phyloP scores from a whole-genome alignment of 2,113 vertebrate genomes.

The Osmerus eperlanus region DNA sequence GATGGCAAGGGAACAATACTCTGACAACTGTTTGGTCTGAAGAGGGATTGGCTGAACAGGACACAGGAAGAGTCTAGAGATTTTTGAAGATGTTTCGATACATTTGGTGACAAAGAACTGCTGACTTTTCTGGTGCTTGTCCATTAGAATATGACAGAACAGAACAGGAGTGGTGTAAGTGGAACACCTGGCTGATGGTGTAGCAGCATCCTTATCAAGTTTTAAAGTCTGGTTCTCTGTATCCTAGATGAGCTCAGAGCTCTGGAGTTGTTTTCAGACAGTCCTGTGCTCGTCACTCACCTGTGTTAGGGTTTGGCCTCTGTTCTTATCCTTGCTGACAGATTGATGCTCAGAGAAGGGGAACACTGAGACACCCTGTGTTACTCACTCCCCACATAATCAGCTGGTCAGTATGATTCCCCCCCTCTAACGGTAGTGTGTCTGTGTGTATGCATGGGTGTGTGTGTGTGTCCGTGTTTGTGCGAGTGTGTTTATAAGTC shows the following conservation, averaged over 20 bases:
- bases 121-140: too few relatives aligned
- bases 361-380: constrained; percentile 26
- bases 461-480: constrained; percentile 28
- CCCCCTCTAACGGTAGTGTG: constrained; percentile 23
- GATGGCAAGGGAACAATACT: constrained; percentile 51
- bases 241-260: constrained; percentile 16
- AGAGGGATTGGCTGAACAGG: background rate
- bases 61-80: background rate
- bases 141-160: background rate
- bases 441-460: constrained; percentile 30
- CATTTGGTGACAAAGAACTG: too few relatives aligned
- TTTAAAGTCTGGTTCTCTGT: background rate
- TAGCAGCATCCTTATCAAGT: too few relatives aligned
- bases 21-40: constrained; percentile 10
- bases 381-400: constrained; percentile 47
- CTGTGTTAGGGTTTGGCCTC: background rate
- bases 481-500: background rate
- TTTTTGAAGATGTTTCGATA: too few relatives aligned
- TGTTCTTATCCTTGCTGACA: constrained; percentile 7
- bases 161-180: background rate
- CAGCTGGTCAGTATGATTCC: constrained; percentile 31
- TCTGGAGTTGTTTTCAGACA: constrained; percentile 24
- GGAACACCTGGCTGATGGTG: too few relatives aligned
- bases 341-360: constrained; percentile 8
- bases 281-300: constrained; percentile 6